Evolutionary conservation across 2,888 invertebrate species (phyloP).

Genomic region (Eudemis profundana): DNA sequence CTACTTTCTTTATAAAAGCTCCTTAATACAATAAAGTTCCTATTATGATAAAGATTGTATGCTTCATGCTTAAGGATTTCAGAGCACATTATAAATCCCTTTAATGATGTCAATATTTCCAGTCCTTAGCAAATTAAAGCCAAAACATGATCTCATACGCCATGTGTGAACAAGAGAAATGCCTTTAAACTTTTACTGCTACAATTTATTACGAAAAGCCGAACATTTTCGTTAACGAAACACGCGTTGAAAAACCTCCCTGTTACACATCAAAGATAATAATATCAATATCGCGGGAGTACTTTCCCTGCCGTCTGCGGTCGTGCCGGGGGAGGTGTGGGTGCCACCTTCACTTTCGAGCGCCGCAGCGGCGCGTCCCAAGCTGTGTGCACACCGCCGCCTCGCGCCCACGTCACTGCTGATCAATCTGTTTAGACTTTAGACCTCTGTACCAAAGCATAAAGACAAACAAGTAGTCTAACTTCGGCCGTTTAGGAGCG

Average conservation of each 20-base stretch:
- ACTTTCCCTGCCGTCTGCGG: slow-evolving; percentile 72
- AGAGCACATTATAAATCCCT: background rate
- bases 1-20: background rate
- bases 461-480: no score
- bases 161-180: slow-evolving; percentile 12
- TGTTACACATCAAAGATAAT: slow-evolving; percentile 38
- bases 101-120: slow-evolving; percentile 2
- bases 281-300: slow-evolving; percentile 49
- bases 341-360: slow-evolving; percentile 44
- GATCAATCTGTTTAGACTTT: slow-evolving; percentile 26
- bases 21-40: background rate
- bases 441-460: slow-evolving; percentile 4
- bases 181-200: slow-evolving; percentile 20
- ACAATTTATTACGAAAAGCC: slow-evolving; percentile 31
- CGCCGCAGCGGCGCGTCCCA: slow-evolving; percentile 49
- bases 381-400: slow-evolving; percentile 50
- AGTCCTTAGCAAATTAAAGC: slow-evolving; percentile 17
- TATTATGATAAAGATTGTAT: background rate
- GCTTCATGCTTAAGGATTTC: background rate
- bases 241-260: slow-evolving; percentile 34
- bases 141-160: slow-evolving; percentile 4
- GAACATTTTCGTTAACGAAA: slow-evolving; percentile 34
- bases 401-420: slow-evolving; percentile 1
- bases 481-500: no score
- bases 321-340: slow-evolving; percentile 47